Evolutionary conservation across 2,888 invertebrate genomes (phyloP).

Genomic region (Drosophila mimetica): DNA sequence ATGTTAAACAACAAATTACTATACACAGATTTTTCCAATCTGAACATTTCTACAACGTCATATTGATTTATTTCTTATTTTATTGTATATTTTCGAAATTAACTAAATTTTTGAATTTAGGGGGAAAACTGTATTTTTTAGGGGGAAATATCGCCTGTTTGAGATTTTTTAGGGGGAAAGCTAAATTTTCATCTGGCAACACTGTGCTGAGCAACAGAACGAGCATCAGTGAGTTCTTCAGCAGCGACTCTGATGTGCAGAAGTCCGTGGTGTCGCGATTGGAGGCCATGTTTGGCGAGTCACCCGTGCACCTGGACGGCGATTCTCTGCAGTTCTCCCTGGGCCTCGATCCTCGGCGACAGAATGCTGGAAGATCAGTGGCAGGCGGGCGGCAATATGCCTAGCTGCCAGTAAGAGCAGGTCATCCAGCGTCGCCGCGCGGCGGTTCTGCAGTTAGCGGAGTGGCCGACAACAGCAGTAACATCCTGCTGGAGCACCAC

Average conservation of each 20-base stretch:
- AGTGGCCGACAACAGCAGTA: constrained; percentile 72
- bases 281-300: constrained; percentile 84
- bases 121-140: too few relatives aligned
- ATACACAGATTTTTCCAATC: too few relatives aligned
- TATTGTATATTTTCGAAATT: too few relatives aligned
- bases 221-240: constrained; percentile 83
- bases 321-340: constrained; percentile 84
- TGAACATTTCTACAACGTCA: too few relatives aligned
- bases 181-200: too few relatives aligned
- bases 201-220: constrained; percentile 67
- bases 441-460: constrained; percentile 62
- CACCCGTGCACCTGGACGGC: constrained; percentile 83
- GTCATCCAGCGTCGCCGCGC: constrained; percentile 58
- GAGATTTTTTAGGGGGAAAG: too few relatives aligned
- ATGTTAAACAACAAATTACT: too few relatives aligned
- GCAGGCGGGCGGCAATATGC: constrained; percentile 57
- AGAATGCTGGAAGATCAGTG: constrained; percentile 82
- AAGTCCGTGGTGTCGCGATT: constrained; percentile 84
- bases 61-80: too few relatives aligned
- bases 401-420: constrained; percentile 73
- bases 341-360: constrained; percentile 83
- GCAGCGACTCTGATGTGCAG: constrained; percentile 80
- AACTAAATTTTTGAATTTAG: too few relatives aligned
- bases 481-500: constrained; percentile 67
- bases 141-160: too few relatives aligned